These are phyloP conservation scores for Panagrolaimus sp. DNA, from an alignment of 1,140 invertebrate species.

Conservation along the genomic window DNA sequence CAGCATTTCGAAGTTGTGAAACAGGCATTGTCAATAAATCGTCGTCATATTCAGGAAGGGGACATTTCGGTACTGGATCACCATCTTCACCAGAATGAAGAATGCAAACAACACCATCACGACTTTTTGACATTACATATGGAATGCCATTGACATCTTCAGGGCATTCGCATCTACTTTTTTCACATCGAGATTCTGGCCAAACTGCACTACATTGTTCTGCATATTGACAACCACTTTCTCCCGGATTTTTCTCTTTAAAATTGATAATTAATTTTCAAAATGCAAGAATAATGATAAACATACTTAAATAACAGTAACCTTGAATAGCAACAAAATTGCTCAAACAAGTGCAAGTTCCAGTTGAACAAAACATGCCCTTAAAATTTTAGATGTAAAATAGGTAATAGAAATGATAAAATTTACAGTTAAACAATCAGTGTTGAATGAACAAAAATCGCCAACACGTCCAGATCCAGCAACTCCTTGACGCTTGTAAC, in stretches of 20 bases:
- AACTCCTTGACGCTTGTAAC: slow-evolving; percentile 55
- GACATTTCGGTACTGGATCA: slow-evolving; percentile 56
- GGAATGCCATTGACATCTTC: slow-evolving; percentile 56
- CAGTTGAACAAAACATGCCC: slow-evolving; percentile 59
- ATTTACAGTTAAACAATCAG: slow-evolving; percentile 53
- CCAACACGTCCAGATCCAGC: slow-evolving; percentile 56
- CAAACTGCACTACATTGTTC: slow-evolving; percentile 56
- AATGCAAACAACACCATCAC: slow-evolving; percentile 57
- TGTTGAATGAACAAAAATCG: slow-evolving; percentile 56
- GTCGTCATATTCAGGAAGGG: slow-evolving; percentile 57
- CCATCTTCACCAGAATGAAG: slow-evolving; percentile 57
- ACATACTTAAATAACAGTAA: slow-evolving; percentile 55
- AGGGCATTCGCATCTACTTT: slow-evolving; percentile 56
- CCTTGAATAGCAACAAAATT: slow-evolving; percentile 59
- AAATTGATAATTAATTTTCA: neutral
- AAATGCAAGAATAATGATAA: neutral
- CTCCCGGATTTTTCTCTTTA: slow-evolving; percentile 57
- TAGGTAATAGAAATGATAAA: neutral
- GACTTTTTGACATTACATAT: slow-evolving; percentile 55
- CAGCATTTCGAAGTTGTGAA: slow-evolving; percentile 55
- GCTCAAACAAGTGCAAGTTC: slow-evolving; percentile 54
- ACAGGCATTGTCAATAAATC: slow-evolving; percentile 58
- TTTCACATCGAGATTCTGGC: slow-evolving; percentile 58
- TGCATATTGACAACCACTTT: slow-evolving; percentile 56
- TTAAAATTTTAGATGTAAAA: slow-evolving; percentile 24